Conservation (phyloP, 2,888 invertebrate species). For the Amiota communis region DNA sequence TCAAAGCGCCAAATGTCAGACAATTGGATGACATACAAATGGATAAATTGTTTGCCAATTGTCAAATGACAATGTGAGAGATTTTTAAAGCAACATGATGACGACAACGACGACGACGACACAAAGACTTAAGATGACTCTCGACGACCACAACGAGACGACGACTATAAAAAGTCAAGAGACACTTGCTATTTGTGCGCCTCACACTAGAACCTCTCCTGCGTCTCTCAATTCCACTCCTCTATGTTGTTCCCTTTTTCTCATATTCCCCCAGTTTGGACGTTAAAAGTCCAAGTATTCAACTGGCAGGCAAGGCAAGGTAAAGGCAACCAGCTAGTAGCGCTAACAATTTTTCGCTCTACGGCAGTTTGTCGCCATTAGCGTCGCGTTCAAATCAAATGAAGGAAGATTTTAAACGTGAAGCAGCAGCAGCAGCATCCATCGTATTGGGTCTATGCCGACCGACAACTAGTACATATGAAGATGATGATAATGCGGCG, state of each 20-base stretch:
- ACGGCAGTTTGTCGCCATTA: constrained; percentile 72
- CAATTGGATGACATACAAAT: constrained; percentile 45
- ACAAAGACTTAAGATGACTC: neutral
- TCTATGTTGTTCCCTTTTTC: neutral
- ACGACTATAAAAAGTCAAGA: constrained; percentile 33
- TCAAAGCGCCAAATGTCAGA: constrained; percentile 41
- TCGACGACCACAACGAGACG: constrained; percentile 20
- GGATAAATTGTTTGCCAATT: constrained; percentile 52
- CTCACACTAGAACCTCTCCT: no score
- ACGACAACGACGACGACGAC: constrained; percentile 20
- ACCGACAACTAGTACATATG: neutral
- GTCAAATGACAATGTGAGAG: constrained; percentile 42
- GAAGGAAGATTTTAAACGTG: constrained; percentile 37
- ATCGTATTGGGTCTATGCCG: neutral
- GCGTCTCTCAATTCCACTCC: no score
- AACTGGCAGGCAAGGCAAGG: constrained; percentile 34
- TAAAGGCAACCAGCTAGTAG: constrained; percentile 41
- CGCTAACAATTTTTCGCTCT: constrained; percentile 60
- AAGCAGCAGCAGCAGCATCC: neutral
- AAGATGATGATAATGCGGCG: constrained; percentile 7
- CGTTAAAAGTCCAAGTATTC: neutral
- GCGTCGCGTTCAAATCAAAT: constrained; percentile 67
- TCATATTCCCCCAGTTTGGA: neutral
- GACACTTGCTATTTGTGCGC: constrained; percentile 35
- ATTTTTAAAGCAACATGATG: constrained; percentile 38